Evolutionary conservation across 1,140 invertebrate species (phyloP).

Genomic region (Aphidius ervi): DNA sequence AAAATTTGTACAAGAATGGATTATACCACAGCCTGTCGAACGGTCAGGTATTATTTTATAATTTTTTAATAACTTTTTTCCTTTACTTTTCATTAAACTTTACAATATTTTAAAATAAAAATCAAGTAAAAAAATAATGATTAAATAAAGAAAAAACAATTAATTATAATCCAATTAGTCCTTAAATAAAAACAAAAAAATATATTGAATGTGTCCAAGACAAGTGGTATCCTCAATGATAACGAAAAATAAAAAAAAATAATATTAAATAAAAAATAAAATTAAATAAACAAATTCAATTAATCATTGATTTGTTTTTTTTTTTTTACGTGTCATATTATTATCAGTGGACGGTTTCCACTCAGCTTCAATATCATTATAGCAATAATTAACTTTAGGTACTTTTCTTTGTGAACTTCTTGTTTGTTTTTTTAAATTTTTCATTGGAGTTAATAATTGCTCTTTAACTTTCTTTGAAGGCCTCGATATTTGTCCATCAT

Average conservation of each 20-base stretch:
- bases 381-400: conserved; percentile 46
- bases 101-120: too few species aligned
- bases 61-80: conserved; percentile 4
- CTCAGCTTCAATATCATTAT: conserved; percentile 42
- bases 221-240: conserved; percentile 6
- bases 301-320: conserved; percentile 45
- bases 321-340: conserved; percentile 38
- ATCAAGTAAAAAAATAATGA: too few species aligned
- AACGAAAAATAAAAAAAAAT: background rate
- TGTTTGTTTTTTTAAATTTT: conserved; percentile 30
- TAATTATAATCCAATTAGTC: too few species aligned
- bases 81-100: background rate
- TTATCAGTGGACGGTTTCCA: conserved; percentile 38
- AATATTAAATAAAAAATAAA: too few species aligned
- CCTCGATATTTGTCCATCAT: conserved; percentile 28
- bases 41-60: conserved; percentile 22
- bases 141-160: too few species aligned
- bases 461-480: conserved; percentile 23
- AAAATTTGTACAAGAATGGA: conserved; percentile 1
- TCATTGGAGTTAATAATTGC: conserved; percentile 10
- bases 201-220: background rate
- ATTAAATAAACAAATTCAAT: background rate
- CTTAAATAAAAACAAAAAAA: too few species aligned
- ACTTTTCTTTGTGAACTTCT: conserved; percentile 44
- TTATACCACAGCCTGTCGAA: conserved; percentile 28